A percentile compares a stretch with the other conserved stretches of the same genome.
phyloP scores from a whole-genome alignment of 2,113 vertebrate genomes.

The Mus spicilegus region DNA sequence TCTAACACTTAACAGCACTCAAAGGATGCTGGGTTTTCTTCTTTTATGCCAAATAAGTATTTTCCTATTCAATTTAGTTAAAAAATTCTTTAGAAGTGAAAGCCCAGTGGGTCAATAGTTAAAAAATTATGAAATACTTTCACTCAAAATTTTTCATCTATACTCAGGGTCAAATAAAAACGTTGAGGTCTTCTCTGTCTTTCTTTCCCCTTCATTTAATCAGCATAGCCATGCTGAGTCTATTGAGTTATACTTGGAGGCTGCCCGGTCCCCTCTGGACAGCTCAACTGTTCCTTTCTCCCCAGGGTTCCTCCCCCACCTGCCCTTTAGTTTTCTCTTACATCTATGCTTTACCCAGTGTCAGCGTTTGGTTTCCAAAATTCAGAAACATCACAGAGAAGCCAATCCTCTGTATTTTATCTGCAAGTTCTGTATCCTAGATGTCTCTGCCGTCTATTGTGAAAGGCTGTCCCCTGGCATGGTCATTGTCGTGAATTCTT shows the following conservation, averaged over 20 bases:
- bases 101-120: not conserved
- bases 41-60: not conserved
- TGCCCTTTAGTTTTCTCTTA: not conserved
- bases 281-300: not conserved
- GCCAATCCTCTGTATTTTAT: not conserved
- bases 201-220: not conserved
- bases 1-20: not conserved
- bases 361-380: slow-evolving; percentile 3
- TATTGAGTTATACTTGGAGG: not conserved
- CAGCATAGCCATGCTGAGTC: not conserved
- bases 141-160: not conserved
- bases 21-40: slow-evolving; percentile 40
- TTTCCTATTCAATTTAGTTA: slow-evolving; percentile 32
- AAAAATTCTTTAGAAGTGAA: slow-evolving; percentile 53
- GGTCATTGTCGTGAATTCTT: not conserved
- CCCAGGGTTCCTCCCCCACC: not conserved
- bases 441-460: not conserved
- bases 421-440: not conserved
- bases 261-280: not conserved
- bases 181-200: not conserved
- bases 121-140: not conserved
- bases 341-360: not conserved
- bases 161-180: not conserved
- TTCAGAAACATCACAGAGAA: not conserved
- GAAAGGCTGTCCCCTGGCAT: not conserved